Evolutionary conservation across 1,140 invertebrate genomes (phyloP).

Genomic region (Heliconius congener): DNA sequence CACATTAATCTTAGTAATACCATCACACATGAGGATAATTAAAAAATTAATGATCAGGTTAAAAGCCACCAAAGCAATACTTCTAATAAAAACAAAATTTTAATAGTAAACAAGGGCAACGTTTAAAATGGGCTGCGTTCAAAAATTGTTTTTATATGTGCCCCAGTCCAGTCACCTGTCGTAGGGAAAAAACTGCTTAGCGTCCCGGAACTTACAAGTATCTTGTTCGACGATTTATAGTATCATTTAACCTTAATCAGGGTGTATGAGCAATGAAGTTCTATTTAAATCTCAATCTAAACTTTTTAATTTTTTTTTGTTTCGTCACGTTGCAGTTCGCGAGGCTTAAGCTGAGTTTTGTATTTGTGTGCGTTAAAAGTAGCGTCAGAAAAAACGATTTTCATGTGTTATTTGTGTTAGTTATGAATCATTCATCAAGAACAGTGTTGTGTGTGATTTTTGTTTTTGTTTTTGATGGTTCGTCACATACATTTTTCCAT

Average conservation of each 20-base stretch:
- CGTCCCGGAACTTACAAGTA: slow-evolving; percentile 18
- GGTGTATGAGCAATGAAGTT: not conserved
- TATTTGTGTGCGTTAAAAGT: too few relatives aligned
- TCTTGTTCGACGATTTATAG: slow-evolving; percentile 5
- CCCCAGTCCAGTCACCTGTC: slow-evolving; percentile 40
- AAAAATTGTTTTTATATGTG: slow-evolving; percentile 27
- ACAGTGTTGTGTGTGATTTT: too few relatives aligned
- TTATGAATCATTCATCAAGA: too few relatives aligned
- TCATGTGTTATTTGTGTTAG: too few relatives aligned
- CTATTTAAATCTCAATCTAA: not conserved
- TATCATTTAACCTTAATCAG: not conserved
- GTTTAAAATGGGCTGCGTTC: slow-evolving; percentile 25
- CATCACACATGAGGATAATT: slow-evolving; percentile 31
- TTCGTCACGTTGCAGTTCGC: too few relatives aligned
- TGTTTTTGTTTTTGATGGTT: too few relatives aligned
- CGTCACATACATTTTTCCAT: too few relatives aligned
- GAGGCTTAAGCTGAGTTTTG: too few relatives aligned
- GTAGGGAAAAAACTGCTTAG: slow-evolving; percentile 17
- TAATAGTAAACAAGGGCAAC: slow-evolving; percentile 36
- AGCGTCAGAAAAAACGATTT: too few relatives aligned
- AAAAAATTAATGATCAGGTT: slow-evolving; percentile 36
- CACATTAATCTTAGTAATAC: slow-evolving; percentile 35
- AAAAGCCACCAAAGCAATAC: slow-evolving; percentile 34
- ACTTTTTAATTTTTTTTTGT: not conserved
- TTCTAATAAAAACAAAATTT: slow-evolving; percentile 34